Evolutionary conservation across 2,113 vertebrate genomes (phyloP).

Genomic region (Bambusicola thoracicus): DNA sequence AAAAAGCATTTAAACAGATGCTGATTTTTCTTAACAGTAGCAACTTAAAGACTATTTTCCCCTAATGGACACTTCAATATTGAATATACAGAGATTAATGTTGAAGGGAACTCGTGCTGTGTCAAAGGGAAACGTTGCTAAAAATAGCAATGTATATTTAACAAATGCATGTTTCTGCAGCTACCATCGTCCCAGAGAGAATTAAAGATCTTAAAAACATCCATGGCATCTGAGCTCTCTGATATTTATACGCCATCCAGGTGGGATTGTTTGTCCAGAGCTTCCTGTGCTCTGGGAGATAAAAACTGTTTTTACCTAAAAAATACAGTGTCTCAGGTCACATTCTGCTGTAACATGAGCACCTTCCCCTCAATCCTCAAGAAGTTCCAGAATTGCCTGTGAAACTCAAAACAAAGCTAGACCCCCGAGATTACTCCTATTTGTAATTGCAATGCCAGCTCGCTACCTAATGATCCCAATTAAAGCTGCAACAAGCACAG

Average conservation of each 20-base stretch:
- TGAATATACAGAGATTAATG: slow-evolving; percentile 26
- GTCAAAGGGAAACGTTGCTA: not conserved
- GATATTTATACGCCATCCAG: not conserved
- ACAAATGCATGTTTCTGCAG: not conserved
- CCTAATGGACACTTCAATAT: slow-evolving; percentile 34
- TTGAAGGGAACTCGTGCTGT: not conserved
- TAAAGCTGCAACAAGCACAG: not conserved
- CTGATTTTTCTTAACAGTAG: slow-evolving; percentile 10
- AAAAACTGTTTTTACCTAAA: not conserved
- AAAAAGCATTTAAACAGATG: slow-evolving; percentile 19
- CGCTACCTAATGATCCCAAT: not conserved
- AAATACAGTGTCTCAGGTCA: not conserved
- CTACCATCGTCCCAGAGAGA: not conserved
- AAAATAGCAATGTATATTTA: slow-evolving; percentile 31
- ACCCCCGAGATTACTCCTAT: not conserved
- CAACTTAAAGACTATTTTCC: slow-evolving; percentile 31
- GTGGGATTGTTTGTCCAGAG: not conserved
- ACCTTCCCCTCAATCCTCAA: not conserved
- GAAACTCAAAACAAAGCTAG: not conserved
- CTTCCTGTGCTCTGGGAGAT: not conserved
- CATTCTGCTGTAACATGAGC: not conserved
- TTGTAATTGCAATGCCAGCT: not conserved
- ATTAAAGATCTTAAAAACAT: not conserved
- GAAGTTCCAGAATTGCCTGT: not conserved
- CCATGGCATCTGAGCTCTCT: not conserved